phyloP scores from a whole-genome alignment of 2,113 vertebrate species.

The Balaeniceps rex region DNA sequence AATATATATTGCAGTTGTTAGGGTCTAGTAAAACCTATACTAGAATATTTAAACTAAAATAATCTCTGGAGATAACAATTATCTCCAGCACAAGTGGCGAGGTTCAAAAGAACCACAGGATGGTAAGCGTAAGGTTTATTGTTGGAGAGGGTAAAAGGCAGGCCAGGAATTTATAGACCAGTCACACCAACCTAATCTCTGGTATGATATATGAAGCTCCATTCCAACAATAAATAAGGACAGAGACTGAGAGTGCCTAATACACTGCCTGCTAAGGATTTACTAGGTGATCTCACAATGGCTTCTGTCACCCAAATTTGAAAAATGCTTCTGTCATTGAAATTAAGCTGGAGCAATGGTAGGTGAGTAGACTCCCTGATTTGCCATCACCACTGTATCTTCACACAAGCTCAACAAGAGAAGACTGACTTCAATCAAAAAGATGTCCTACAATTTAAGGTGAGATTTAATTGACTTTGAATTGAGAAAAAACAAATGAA shows the following conservation, averaged over 20 bases:
- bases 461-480: not conserved
- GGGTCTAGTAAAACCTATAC: not conserved
- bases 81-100: not conserved
- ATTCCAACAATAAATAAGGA: not conserved
- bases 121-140: not conserved
- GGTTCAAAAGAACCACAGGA: not conserved
- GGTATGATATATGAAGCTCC: not conserved
- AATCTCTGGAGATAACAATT: not conserved
- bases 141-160: not conserved
- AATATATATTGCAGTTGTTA: not conserved
- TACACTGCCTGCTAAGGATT: not conserved
- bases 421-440: not conserved
- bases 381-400: not conserved
- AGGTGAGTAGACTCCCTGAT: not conserved
- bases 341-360: not conserved
- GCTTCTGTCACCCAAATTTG: not conserved
- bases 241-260: not conserved
- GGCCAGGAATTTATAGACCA: not conserved
- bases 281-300: not conserved
- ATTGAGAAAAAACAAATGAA: not conserved
- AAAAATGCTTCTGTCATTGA: not conserved
- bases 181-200: not conserved
- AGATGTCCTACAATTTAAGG: not conserved
- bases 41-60: not conserved
- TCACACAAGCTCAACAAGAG: not conserved